Conservation (phyloP, 2,888 invertebrate species). For the Tenthredo livida region DNA sequence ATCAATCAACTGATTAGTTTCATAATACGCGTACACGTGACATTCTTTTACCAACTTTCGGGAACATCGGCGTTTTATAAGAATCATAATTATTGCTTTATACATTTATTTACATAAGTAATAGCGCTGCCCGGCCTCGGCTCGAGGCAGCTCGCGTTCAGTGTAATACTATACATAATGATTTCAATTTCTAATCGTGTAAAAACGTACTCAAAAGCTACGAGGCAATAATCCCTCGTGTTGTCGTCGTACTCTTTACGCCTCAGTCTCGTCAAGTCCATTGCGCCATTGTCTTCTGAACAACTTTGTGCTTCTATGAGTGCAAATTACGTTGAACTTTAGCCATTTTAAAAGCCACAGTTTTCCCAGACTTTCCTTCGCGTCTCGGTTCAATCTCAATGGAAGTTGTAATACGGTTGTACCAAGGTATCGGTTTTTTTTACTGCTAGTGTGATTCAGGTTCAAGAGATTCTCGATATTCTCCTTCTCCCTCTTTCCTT, state of each 20-base stretch:
- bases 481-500: constrained; percentile 56
- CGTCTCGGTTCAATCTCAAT: neutral
- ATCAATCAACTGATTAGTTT: constrained; percentile 54
- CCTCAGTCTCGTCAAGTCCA: constrained; percentile 56
- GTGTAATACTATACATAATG: constrained; percentile 70
- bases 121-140: constrained; percentile 60
- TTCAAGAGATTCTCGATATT: neutral
- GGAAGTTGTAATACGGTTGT: constrained; percentile 30
- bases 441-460: constrained; percentile 17
- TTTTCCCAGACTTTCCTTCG: neutral
- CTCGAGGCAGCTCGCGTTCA: constrained; percentile 69
- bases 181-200: constrained; percentile 61
- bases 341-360: constrained; percentile 73
- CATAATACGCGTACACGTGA: constrained; percentile 60
- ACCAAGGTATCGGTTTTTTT: neutral
- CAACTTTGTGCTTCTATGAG: constrained; percentile 41
- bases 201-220: constrained; percentile 74
- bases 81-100: constrained; percentile 66
- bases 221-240: constrained; percentile 70
- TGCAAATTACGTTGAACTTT: constrained; percentile 28
- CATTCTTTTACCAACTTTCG: constrained; percentile 34
- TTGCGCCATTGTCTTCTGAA: constrained; percentile 33
- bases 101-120: constrained; percentile 70
- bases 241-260: constrained; percentile 71
- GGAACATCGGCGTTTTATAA: constrained; percentile 50